Percentiles rank a stretch among this genome's conserved stretches.
These are phyloP conservation scores for Rotaria sp. DNA, from an alignment of 2,888 invertebrate genomes.

Conservation along the genomic window DNA sequence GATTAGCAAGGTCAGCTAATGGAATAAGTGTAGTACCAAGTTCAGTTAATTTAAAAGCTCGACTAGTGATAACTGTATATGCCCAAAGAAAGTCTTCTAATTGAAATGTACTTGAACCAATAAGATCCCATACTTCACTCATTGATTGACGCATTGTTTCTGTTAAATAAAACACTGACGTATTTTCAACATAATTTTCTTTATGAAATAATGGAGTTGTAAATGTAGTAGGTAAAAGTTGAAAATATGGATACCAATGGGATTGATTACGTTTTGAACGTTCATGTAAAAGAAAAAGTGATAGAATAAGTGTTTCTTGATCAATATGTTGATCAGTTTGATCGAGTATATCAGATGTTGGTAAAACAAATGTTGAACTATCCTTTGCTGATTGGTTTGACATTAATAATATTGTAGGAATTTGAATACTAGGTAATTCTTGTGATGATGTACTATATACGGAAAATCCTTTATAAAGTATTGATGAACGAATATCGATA, in stretches of 20 bases:
- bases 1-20: neutral
- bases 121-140: neutral
- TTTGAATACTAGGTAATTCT: neutral
- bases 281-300: conserved; percentile 66
- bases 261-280: conserved; percentile 58
- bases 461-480: neutral
- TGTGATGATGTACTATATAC: neutral
- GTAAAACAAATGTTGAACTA: neutral
- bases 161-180: conserved; percentile 43
- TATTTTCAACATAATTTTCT: conserved; percentile 43
- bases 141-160: conserved; percentile 37
- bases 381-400: neutral
- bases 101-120: conserved; percentile 45
- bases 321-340: neutral
- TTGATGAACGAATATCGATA: neutral
- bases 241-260: conserved; percentile 49
- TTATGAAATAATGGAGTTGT: conserved; percentile 56
- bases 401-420: neutral
- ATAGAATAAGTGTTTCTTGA: conserved; percentile 48
- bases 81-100: conserved; percentile 67
- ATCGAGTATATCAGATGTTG: neutral
- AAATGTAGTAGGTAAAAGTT: conserved; percentile 47
- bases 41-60: neutral
- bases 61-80: conserved; percentile 65
- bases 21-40: neutral